Evolutionary conservation across 1,140 invertebrate species (phyloP), one percentile per base, ranked within the genome.

Genomic region (Drosophila paulistorum): DNA sequence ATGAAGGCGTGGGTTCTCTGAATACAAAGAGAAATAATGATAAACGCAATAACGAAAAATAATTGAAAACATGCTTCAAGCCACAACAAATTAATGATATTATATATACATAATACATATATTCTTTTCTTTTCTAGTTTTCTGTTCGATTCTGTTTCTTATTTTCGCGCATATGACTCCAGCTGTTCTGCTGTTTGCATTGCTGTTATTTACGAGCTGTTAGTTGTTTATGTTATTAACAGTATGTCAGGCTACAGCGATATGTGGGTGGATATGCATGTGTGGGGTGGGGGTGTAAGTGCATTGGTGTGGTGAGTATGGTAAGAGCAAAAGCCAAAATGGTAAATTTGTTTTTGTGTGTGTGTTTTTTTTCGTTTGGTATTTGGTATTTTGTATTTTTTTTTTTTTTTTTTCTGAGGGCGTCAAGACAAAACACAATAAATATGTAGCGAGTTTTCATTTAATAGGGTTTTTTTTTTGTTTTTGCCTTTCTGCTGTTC

Each of bases 381-480:
- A 87, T 89, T 89, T 80, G 65, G 20, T 80, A 9, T 13, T 86
- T 80, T n/a, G n/a, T n/a, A n/a, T n/a, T 68, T 70, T 13, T 86
- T 80, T 68, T 70, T 89, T 79, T 86, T 30, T 0, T 30, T 77
- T 83, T 86, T 51, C 14, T 20, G 14, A 20, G 45, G 82, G 82
- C 83, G 82, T 73, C 82, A 86, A 83, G 82, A 86, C 82, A 86
- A 86, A 86, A 87, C 82, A 86, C 79, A 86, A 74, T 77, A 68
- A 42, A 42, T 80, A 87, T 89, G 79, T 78, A 65, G 57, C 26
- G 59, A 71, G 48, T 77, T 75, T 75, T 77, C 10, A 26, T 61
- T 58, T 68, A 76, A 78, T 70, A 76, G 63, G 37, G 11, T 70
- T 59, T 60, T 82, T 66, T 77, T 70, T 68, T 41, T 60, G 4